Evolutionary conservation across 2,797 vertebrate genomes (phyloP), one percentile per base, ranked within the genome.

Genomic region (Chaetophractus vellerosus): DNA sequence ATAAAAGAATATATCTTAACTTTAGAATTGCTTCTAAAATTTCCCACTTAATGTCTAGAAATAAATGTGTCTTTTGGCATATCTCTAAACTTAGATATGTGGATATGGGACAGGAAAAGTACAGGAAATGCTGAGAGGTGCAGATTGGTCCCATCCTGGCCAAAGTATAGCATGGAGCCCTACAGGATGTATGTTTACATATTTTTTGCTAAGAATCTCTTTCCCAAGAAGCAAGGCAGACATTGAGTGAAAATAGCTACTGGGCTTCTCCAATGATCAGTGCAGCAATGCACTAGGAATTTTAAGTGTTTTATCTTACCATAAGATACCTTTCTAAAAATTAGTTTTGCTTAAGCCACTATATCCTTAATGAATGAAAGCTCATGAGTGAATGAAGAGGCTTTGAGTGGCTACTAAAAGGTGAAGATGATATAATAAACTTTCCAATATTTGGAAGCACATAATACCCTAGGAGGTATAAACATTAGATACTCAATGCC

Each of bases 261-360:
- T 66, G 24, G 19, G 3, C 48, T 90, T 92, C 26, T 57, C 24
- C 52, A 83, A 0, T 50, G 8, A 21, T 89, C 26, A 36, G 1
- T 86, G 24, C 5, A 61, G 23, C 15, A 41, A 31, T 36, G 11
- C 4, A 21, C 33, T 48, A 4, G 31, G 8, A 28, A 85, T 55
- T 64, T 94, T 76, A 90, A 72, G 14, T 79, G 15, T 66, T 93
- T 94, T 72, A 45, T 74, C 21, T 76, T 52, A 75, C 59, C 50
- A 21, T 50, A 72, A 83, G 88, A 81, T 71, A 18, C 0, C 11
- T 48, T 75, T 72, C 68, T 0, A 2, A 23, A 74, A 38, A 81
- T 83, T 61, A 63, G 33, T 57, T 88, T 94, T 88, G 5, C 31
- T 59, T 90, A 59, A 52, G 28, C 1, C 50, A 84, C 14, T 72